These are phyloP conservation scores for Pungitius pungitius DNA, from an alignment of 2,113 vertebrate species.

Conservation along the genomic window DNA sequence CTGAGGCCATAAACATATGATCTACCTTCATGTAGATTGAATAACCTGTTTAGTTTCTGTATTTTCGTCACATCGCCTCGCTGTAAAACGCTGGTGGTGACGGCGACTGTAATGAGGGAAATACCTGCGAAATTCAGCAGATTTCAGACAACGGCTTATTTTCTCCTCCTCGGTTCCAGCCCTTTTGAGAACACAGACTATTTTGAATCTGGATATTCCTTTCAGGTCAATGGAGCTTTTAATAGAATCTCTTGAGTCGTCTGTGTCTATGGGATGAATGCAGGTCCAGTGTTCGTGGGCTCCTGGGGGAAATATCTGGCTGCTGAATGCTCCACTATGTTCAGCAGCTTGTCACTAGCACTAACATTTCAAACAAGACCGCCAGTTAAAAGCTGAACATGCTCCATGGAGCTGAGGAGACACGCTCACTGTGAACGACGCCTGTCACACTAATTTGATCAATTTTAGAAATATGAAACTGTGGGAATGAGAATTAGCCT, in stretches of 20 bases:
- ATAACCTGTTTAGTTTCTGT: constrained; percentile 14
- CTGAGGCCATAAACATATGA: constrained; percentile 7
- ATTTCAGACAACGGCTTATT: neutral
- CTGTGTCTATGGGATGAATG: neutral
- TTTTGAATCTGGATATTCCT: neutral
- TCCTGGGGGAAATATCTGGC: neutral
- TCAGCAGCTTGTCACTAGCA: neutral
- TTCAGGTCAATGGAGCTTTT: neutral
- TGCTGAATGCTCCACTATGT: neutral
- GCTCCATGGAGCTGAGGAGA: neutral
- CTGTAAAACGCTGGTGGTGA: neutral
- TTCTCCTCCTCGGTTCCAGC: neutral
- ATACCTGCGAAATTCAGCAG: neutral
- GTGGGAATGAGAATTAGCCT: neutral
- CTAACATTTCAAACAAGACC: neutral
- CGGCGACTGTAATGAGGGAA: neutral
- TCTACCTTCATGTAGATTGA: neutral
- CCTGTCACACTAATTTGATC: neutral
- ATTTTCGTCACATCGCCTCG: neutral
- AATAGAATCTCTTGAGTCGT: neutral
- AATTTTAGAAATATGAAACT: neutral
- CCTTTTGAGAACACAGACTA: neutral
- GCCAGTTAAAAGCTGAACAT: neutral
- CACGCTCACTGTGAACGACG: neutral
- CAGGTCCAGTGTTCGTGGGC: neutral